phyloP scores from a whole-genome alignment of 2,113 vertebrate species.

The Chloropsis cyanopogon region DNA sequence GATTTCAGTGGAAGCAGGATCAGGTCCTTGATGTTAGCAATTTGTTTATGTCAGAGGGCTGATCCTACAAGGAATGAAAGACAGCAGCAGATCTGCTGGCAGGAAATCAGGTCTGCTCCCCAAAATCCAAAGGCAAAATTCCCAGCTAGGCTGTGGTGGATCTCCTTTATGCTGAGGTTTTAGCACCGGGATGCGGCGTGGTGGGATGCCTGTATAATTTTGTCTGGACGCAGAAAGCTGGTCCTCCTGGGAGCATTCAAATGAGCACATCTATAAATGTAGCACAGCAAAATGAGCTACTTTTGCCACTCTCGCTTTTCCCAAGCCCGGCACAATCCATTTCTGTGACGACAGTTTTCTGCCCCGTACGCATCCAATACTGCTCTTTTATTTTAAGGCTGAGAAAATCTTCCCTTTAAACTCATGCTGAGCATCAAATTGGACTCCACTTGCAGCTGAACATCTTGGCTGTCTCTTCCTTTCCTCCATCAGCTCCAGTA shows the following conservation, averaged over 20 bases:
- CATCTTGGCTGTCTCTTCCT: constrained; percentile 35
- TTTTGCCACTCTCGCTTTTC: constrained; percentile 32
- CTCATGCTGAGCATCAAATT: constrained; percentile 62
- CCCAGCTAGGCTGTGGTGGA: not conserved
- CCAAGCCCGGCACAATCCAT: constrained; percentile 26
- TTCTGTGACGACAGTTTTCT: constrained; percentile 46
- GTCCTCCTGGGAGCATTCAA: constrained; percentile 24
- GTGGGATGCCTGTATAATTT: not conserved
- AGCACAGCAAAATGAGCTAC: constrained; percentile 25
- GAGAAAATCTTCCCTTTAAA: constrained; percentile 67
- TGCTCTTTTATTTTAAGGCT: constrained; percentile 67
- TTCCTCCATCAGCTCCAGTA: constrained; percentile 9
- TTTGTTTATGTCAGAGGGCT: not conserved
- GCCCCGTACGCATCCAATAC: constrained; percentile 22
- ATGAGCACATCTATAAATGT: constrained; percentile 39
- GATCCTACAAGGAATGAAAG: not conserved
- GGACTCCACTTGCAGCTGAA: constrained; percentile 63
- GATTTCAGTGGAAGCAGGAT: constrained; percentile 22
- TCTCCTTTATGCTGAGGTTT: not conserved
- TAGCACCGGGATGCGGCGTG: fast-evolving
- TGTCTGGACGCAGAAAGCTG: not conserved
- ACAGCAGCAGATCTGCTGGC: not conserved
- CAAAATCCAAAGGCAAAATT: not conserved
- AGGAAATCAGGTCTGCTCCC: not conserved
- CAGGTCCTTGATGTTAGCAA: not conserved